A percentile compares a stretch with the other conserved stretches of the same genome.
phyloP scores from a whole-genome alignment of 2,113 vertebrate genomes.

The Marcusenius ussheri region DNA sequence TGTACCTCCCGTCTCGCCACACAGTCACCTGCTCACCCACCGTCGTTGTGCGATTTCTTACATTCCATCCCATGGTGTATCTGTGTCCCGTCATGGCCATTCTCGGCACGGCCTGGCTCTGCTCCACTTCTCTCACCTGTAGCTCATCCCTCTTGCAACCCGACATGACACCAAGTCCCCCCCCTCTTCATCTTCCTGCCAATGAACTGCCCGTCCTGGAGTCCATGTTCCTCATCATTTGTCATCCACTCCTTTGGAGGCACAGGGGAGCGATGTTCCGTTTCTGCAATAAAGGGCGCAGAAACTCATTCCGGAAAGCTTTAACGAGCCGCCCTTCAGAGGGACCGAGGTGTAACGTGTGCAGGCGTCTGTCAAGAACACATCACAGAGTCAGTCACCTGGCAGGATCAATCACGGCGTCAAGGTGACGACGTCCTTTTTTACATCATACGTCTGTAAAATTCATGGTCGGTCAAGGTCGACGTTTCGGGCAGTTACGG shows the following conservation, averaged over 20 bases:
- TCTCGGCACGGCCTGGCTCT: neutral
- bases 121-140: neutral
- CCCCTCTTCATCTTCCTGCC: neutral
- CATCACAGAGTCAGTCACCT: slow-evolving; percentile 35
- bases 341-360: neutral
- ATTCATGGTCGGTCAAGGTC: slow-evolving; percentile 40
- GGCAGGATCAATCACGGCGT: slow-evolving; percentile 27
- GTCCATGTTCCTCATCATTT: neutral
- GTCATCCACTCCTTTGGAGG: neutral
- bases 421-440: slow-evolving; percentile 11
- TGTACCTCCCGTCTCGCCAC: neutral
- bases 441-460: slow-evolving; percentile 25
- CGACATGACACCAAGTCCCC: neutral
- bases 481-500: slow-evolving; percentile 28
- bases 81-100: neutral
- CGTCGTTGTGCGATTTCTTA: neutral
- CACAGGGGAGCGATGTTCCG: neutral
- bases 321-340: neutral
- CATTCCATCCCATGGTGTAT: neutral
- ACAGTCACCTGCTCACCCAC: neutral
- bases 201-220: neutral
- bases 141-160: neutral
- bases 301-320: neutral
- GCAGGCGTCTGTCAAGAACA: slow-evolving; percentile 36
- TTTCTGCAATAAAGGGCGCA: neutral